Conservation (phyloP, 2,888 invertebrate genomes). For the Seira musarum region DNA sequence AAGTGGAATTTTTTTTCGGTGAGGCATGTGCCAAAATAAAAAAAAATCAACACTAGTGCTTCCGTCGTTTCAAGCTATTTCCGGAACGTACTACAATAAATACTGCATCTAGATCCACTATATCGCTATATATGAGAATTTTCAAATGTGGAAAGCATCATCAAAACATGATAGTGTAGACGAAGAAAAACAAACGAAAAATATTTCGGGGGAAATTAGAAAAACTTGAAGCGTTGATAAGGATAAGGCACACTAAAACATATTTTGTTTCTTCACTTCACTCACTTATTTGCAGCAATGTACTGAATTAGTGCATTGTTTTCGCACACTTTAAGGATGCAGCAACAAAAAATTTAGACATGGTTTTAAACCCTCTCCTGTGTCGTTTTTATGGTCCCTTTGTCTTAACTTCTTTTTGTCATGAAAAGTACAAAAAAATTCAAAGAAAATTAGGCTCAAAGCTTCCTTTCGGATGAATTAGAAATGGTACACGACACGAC, state of each 20-base stretch:
- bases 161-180: not conserved
- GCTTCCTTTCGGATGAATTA: not conserved
- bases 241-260: too few species aligned
- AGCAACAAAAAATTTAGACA: not conserved
- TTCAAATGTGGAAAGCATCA: constrained; percentile 28
- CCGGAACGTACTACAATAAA: constrained; percentile 42
- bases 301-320: not conserved
- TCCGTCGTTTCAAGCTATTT: constrained; percentile 39
- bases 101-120: constrained; percentile 24
- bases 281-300: not conserved
- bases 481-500: not conserved
- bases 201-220: not conserved
- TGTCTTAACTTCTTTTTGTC: constrained; percentile 8
- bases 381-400: not conserved
- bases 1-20: not conserved
- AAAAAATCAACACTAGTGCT: not conserved
- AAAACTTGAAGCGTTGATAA: not conserved
- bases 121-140: constrained; percentile 14
- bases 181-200: not conserved
- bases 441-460: not conserved
- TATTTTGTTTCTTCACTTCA: too few species aligned
- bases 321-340: not conserved
- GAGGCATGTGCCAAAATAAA: constrained; percentile 10
- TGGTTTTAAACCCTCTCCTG: not conserved
- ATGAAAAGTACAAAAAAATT: not conserved